Evolutionary conservation across 2,113 vertebrate genomes (phyloP), one percentile per base, ranked within the genome.

Genomic region (Octodon degus): DNA sequence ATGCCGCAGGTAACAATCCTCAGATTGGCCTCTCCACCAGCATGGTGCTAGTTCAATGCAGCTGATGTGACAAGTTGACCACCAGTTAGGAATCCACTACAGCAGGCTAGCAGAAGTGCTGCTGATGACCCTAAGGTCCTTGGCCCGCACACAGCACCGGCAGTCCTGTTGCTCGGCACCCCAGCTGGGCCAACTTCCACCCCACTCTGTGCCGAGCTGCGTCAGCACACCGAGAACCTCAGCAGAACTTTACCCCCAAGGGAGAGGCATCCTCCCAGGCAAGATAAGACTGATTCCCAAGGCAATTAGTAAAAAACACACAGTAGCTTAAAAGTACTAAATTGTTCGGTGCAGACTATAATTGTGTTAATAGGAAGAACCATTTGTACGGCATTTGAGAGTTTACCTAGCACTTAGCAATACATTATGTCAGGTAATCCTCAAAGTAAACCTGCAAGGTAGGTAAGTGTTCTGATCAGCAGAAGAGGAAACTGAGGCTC

Each of bases 261-360:
- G 74, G 76, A 76, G 30, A 93, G 74, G 67, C 86, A 85, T 13
- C 8, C 72, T 86, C n/a, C 5, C 34, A 81, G 82, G 80, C 91
- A 95, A 90, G 87, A 91, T 40, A 89, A 97, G 84, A 91, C 92
- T 67, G 89, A 97, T 87, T 91, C 13, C 0, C 32, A 34, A 89
- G 93, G 84, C 94, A 95, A 94, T 84, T 93, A 95, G 90, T 47
- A 43, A 93, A 93, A 97, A 82, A 91, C 10, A 92, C 84, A 94
- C 84, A 87, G 65, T 43, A 90, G 70, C 76, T 95, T 90, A 81
- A 87, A 94, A 88, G 85, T 60, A 62, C 85, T 79, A 87, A 85
- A 70, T 77, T 94, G 81, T 85, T 91, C 11, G 0, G 13, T 24
- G 63, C 86, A 97, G 77, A 85, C 90, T 93, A 47, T 91, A 95